Conservation (phyloP, 1,140 invertebrate species). For the Bombus difficillimus region DNA sequence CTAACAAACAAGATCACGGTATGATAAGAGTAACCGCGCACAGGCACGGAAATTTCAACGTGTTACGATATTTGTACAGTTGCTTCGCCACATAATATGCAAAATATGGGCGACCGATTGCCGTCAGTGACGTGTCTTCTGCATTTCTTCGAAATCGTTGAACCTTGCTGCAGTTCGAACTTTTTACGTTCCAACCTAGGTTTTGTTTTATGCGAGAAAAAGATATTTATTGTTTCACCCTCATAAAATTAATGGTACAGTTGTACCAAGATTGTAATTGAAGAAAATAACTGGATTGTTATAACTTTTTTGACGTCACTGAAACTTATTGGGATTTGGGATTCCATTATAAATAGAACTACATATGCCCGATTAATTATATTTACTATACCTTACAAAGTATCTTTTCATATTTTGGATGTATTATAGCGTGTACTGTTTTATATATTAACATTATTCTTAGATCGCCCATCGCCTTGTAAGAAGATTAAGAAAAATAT, state of each 20-base stretch:
- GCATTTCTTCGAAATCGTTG: background rate
- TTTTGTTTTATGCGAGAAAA: background rate
- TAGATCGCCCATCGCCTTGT: too few species aligned
- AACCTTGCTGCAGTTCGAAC: background rate
- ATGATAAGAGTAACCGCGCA: slow-evolving; percentile 36
- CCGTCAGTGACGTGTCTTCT: background rate
- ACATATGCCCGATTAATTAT: too few species aligned
- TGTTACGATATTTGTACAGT: slow-evolving; percentile 57
- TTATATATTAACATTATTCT: too few species aligned
- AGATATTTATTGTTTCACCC: background rate
- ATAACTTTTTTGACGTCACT: too few species aligned
- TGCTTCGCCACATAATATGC: slow-evolving; percentile 40
- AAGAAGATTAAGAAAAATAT: too few species aligned
- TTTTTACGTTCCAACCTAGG: background rate
- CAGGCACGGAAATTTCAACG: slow-evolving; percentile 43
- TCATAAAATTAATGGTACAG: background rate
- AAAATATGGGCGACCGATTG: background rate
- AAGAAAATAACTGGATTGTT: too few species aligned
- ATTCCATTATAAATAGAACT: too few species aligned
- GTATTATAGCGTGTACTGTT: too few species aligned
- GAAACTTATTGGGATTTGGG: too few species aligned
- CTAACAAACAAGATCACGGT: slow-evolving; percentile 16
- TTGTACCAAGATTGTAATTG: background rate
- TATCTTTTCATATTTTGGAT: too few species aligned
- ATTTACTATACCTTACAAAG: too few species aligned